Evolutionary conservation across 2,113 vertebrate genomes (phyloP), one percentile per base, ranked within the genome.

Genomic region (Martes martes): DNA sequence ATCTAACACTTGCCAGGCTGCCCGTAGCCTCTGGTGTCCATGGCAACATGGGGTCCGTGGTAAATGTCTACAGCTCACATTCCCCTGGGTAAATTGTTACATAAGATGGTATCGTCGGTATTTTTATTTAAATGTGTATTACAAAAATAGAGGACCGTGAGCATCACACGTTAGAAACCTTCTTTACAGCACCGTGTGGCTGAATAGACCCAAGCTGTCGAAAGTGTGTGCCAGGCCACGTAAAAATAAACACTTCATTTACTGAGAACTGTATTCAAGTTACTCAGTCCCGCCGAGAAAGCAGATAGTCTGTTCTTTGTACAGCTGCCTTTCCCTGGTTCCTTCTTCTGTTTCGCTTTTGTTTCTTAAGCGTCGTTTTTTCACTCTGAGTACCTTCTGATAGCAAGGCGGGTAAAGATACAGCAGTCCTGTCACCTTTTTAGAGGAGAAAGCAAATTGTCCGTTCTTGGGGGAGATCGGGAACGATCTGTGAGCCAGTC

Each of bases 281-380:
- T 79, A 69, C 33, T 87, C n/a, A 10, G 33, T 82, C 42, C 89
- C 11, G 74, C 21, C 88, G 76, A 83, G 74, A 74, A 96, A 81
- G 39, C 86, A 83, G 80, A 15, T 76, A 5, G 69, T 61, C 84
- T 71, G 8, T 88, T 97, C 97, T 18, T 67, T 84, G 78, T 96
- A 79, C 96, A 97, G 97, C 67, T 31, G 47, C 69, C 19, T 91
- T 93, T 83, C 42, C 89, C 65, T 84, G 42, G 0, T 59, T 81
- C 80, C 26, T 63, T 36, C 16, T 88, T 81, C 36, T 65, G 50
- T 52, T 86, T 11, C 45, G 0, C 52, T 78, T 69, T 93, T 93
- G 94, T 81, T 85, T 96, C 71, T 73, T 71, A 93, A 98, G 96
- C 90, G 95, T 61, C 57, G 18, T 79, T 91, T 95, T 97, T 97